Conservation (phyloP, 1,140 invertebrate genomes). For the Drepana arcuata region DNA sequence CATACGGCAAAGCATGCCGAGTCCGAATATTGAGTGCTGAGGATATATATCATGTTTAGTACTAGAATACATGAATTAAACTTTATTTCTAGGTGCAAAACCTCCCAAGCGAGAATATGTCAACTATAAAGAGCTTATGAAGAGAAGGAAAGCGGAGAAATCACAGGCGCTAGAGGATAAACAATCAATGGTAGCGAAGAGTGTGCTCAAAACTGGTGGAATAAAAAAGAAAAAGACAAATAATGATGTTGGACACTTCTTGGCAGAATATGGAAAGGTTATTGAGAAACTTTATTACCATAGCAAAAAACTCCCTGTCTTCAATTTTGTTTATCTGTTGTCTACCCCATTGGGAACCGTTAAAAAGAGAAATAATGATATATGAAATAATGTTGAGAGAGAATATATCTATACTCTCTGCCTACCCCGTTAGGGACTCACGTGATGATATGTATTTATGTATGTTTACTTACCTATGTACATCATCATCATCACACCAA, state of each 20-base stretch:
- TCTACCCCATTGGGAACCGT: background rate
- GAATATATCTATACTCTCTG: too few species aligned
- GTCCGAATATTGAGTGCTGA: too few species aligned
- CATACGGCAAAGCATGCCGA: too few species aligned
- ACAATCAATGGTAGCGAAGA: conserved; percentile 49
- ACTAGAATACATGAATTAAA: too few species aligned
- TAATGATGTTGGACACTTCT: conserved; percentile 60
- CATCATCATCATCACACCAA: too few species aligned
- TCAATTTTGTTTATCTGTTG: too few species aligned
- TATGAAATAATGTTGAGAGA: too few species aligned
- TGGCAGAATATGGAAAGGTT: conserved; percentile 60
- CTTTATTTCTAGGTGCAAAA: conserved; percentile 71
- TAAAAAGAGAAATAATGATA: background rate
- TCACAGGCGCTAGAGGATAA: conserved; percentile 42
- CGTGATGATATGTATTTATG: too few species aligned
- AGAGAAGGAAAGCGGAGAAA: conserved; percentile 54
- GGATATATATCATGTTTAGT: too few species aligned
- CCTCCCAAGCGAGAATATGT: conserved; percentile 72
- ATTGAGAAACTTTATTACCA: background rate
- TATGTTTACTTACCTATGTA: too few species aligned
- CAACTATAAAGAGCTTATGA: conserved; percentile 74
- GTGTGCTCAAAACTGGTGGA: conserved; percentile 27
- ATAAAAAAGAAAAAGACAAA: conserved; percentile 47
- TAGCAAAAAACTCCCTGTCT: too few species aligned
- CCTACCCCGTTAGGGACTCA: too few species aligned